A percentile compares a stretch with the other conserved stretches of the same genome.
phyloP scores from a whole-genome alignment of 2,797 vertebrate genomes.

The Erethizon dorsatum region DNA sequence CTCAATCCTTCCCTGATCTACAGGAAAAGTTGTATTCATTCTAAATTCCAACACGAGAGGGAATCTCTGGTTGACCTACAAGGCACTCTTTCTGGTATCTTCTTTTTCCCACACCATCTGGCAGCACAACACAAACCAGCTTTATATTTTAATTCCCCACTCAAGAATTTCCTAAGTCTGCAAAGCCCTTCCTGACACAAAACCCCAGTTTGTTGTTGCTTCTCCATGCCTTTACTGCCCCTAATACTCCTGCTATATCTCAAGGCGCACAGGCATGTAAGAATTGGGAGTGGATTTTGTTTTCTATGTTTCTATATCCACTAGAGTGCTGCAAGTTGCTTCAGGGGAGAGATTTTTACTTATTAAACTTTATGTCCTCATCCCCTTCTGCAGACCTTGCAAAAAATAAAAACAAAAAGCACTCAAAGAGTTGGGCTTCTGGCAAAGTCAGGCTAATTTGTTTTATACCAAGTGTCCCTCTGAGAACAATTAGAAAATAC shows the following conservation, averaged over 20 bases:
- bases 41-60: not conserved
- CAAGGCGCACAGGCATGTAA: not conserved
- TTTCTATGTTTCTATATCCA: not conserved
- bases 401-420: not conserved
- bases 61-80: not conserved
- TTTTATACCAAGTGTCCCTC: not conserved
- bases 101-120: not conserved
- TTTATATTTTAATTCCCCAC: not conserved
- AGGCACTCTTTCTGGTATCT: not conserved
- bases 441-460: conserved; percentile 51
- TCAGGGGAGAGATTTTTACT: not conserved
- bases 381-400: not conserved
- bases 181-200: not conserved
- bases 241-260: not conserved
- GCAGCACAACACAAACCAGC: not conserved
- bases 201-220: not conserved
- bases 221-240: not conserved
- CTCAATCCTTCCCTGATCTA: not conserved
- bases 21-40: not conserved
- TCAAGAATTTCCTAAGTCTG: not conserved
- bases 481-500: conserved; percentile 21
- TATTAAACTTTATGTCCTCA: conserved; percentile 16
- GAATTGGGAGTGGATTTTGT: not conserved
- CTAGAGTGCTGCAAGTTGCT: not conserved
- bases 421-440: not conserved